Evolutionary conservation across 1,140 invertebrate genomes (phyloP).

Genomic region (Ceratitis capitata): DNA sequence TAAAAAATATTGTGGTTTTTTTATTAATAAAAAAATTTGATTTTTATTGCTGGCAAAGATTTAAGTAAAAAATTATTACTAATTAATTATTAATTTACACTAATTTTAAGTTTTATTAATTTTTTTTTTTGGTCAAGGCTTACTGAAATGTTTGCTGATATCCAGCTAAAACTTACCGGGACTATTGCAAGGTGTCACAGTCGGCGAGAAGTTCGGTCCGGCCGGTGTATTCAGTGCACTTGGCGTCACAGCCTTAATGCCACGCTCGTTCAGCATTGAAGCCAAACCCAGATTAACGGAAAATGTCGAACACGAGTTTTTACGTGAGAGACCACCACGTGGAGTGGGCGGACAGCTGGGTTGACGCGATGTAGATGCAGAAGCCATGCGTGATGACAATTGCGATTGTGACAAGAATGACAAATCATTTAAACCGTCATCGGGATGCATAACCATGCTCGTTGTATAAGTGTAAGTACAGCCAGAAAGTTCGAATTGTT

Average conservation of each 20-base stretch:
- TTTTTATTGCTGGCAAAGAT: too few relatives aligned
- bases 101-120: too few relatives aligned
- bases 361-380: slow-evolving; percentile 61
- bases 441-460: slow-evolving; percentile 89
- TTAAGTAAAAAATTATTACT: too few relatives aligned
- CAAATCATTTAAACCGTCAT: slow-evolving; percentile 72
- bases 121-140: background rate
- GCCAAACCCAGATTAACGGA: slow-evolving; percentile 82
- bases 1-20: too few relatives aligned
- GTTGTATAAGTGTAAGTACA: slow-evolving; percentile 89
- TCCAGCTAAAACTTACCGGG: slow-evolving; percentile 71
- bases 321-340: slow-evolving; percentile 69
- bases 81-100: too few relatives aligned
- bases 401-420: slow-evolving; percentile 65
- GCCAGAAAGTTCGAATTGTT: slow-evolving; percentile 79
- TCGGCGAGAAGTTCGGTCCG: slow-evolving; percentile 76
- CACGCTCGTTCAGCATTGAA: slow-evolving; percentile 82
- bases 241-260: slow-evolving; percentile 77
- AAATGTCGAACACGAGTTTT: slow-evolving; percentile 81
- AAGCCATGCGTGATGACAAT: slow-evolving; percentile 62
- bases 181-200: slow-evolving; percentile 85
- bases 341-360: slow-evolving; percentile 69
- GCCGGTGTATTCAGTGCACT: slow-evolving; percentile 75
- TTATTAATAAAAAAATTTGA: too few relatives aligned
- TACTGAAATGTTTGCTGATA: background rate